Percentiles rank a stretch among this genome's conserved stretches.
Evolutionary conservation across 2,113 vertebrate species (phyloP).

Genomic region (Caranx ignobilis): DNA sequence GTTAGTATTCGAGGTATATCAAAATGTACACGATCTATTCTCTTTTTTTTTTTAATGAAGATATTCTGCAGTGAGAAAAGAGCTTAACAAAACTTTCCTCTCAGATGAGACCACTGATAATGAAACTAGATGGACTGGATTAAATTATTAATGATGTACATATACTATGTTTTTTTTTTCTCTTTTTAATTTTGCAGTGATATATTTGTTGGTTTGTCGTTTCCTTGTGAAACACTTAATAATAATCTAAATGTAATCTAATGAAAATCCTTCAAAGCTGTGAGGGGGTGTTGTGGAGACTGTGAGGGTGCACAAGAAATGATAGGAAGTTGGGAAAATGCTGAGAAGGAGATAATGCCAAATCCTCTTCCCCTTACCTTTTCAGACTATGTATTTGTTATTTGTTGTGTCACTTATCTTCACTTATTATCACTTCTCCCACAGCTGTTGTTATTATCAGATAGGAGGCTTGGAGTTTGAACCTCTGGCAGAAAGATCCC

Average conservation of each 20-base stretch:
- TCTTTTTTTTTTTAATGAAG: neutral
- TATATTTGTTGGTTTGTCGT: neutral
- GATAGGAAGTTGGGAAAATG: neutral
- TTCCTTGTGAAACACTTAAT: neutral
- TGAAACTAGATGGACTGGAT: neutral
- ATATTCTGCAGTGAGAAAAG: neutral
- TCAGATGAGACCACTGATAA: neutral
- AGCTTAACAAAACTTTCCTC: too few species aligned
- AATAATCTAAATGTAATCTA: neutral
- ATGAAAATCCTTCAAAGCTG: neutral
- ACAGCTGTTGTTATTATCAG: constrained; percentile 16
- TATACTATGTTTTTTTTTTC: neutral
- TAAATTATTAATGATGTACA: neutral
- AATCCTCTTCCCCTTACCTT: neutral
- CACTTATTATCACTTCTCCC: constrained; percentile 17
- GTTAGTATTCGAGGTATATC: constrained; percentile 6
- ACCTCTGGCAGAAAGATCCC: constrained; percentile 24
- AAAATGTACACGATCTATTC: neutral
- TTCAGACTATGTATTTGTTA: constrained; percentile 4
- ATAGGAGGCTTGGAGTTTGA: constrained; percentile 3
- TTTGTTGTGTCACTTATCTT: constrained; percentile 18
- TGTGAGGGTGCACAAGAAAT: neutral
- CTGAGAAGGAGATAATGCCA: neutral
- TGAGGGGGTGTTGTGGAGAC: neutral
- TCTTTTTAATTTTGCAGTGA: neutral